Conservation (phyloP, 2,797 vertebrate species). For the Morelia viridis region DNA sequence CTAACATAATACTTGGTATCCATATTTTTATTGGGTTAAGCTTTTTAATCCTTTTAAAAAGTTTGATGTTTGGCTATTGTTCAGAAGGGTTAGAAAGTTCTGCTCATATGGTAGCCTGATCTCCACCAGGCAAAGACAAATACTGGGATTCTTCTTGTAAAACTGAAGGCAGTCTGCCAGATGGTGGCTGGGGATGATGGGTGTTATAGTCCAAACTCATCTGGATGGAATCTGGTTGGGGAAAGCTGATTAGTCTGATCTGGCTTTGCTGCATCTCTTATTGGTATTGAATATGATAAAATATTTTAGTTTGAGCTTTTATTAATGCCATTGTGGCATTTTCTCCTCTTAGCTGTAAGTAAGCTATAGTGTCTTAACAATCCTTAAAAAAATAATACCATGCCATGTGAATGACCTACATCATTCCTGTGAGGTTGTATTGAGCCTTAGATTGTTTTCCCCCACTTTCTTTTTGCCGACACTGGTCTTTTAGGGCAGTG, state of each 20-base stretch:
- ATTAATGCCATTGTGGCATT: neutral
- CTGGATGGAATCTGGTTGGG: neutral
- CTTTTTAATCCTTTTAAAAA: neutral
- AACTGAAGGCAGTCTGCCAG: neutral
- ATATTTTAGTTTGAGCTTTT: neutral
- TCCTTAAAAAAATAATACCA: neutral
- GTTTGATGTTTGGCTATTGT: neutral
- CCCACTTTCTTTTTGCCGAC: neutral
- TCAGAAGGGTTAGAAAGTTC: neutral
- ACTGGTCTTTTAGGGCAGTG: neutral
- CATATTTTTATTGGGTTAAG: neutral
- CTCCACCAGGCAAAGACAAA: neutral
- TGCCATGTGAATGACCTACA: neutral
- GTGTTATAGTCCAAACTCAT: neutral
- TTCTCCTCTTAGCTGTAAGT: neutral
- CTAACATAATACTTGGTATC: neutral
- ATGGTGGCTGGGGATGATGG: neutral
- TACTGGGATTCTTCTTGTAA: neutral
- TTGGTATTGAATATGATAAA: neutral
- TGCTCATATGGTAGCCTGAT: neutral
- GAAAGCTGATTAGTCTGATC: neutral
- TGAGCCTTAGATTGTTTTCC: neutral
- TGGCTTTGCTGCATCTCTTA: neutral
- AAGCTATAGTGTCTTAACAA: neutral
- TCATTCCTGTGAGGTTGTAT: neutral